Evolutionary conservation across 2,113 vertebrate species (phyloP).

Genomic region (Ancistrus triradiatus): DNA sequence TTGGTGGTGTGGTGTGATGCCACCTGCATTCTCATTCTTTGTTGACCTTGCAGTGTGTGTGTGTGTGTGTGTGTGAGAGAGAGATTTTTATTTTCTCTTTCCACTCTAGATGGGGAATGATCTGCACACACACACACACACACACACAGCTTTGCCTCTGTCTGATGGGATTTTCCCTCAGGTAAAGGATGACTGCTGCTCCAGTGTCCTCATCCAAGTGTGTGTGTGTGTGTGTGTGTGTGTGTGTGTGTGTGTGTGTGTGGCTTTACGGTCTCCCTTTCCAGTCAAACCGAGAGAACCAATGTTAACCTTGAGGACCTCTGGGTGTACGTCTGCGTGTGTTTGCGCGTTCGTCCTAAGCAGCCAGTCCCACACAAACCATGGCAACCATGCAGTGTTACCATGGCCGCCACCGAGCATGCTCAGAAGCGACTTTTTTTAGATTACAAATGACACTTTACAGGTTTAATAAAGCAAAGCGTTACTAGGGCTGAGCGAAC

Average conservation of each 20-base stretch:
- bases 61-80: too few species aligned
- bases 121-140: conserved; percentile 12
- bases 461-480: background rate
- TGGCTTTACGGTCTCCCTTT: background rate
- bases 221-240: background rate
- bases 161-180: background rate
- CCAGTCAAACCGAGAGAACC: background rate
- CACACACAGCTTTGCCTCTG: background rate
- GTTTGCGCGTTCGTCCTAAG: background rate
- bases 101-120: too few species aligned
- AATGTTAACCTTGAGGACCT: background rate
- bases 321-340: conserved; percentile 1
- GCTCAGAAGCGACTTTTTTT: too few species aligned
- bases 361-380: conserved; percentile 14
- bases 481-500: too few species aligned
- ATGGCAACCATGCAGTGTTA: conserved; percentile 17
- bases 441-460: background rate
- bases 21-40: too few species aligned
- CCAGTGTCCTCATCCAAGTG: background rate
- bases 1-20: too few species aligned
- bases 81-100: too few species aligned
- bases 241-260: conserved; percentile 10
- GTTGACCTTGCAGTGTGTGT: too few species aligned
- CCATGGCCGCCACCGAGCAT: conserved; percentile 7
- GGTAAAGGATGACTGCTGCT: background rate